phyloP scores from a whole-genome alignment of 2,888 invertebrate genomes.

The Dioctria rufipes region DNA sequence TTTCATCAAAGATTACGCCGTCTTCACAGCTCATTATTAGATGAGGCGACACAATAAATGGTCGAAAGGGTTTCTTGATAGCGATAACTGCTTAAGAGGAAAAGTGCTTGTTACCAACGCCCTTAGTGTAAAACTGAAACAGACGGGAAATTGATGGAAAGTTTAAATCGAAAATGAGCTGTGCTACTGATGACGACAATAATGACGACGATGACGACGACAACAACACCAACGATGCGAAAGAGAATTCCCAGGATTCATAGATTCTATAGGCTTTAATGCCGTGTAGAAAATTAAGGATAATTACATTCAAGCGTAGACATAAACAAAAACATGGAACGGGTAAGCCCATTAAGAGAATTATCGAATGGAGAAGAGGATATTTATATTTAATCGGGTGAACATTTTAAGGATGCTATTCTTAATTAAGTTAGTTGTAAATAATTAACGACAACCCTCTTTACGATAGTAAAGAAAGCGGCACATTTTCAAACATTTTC shows the following conservation, averaged over 20 bases:
- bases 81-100: too few relatives aligned
- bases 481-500: too few relatives aligned
- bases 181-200: neutral
- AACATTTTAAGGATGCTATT: too few relatives aligned
- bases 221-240: too few relatives aligned
- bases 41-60: slow-evolving; percentile 31
- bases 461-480: too few relatives aligned
- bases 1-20: slow-evolving; percentile 31
- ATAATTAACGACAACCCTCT: too few relatives aligned
- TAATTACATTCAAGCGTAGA: slow-evolving; percentile 29
- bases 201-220: too few relatives aligned
- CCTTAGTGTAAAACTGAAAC: neutral
- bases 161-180: neutral
- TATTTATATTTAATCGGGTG: too few relatives aligned
- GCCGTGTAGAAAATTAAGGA: slow-evolving; percentile 11
- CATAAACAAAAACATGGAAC: neutral
- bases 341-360: neutral
- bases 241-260: neutral
- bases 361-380: too few relatives aligned
- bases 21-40: slow-evolving; percentile 38
- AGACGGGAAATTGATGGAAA: slow-evolving; percentile 23
- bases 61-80: slow-evolving; percentile 16
- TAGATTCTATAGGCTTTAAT: neutral
- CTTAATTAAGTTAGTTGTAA: too few relatives aligned
- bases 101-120: slow-evolving; percentile 22